Base-by-base conservation (phyloP, 30 jellyfish, hydroid and myxozoan genomes). In the Turritopsis dohrnii region DNA sequence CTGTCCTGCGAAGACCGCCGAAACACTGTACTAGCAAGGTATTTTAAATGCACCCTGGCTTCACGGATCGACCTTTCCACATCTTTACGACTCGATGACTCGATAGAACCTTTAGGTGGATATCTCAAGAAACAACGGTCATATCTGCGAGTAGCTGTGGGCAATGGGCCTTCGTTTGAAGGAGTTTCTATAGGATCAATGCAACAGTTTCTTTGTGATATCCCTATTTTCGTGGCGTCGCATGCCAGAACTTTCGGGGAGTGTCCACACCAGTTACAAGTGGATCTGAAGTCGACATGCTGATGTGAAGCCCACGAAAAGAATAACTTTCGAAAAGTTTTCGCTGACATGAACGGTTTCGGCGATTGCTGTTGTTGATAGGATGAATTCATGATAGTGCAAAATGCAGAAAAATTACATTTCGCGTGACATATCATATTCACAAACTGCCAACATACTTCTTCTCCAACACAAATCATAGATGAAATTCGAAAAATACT, bases 1-100 rank as follows among this genome's bases (percentile, higher is more conserved):
- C 73, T 23, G 73, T 60, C 21, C 19, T 60, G 73, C 19, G 73
- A 60, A 60, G 73, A 60, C 73, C n/a, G n/a, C n/a, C n/a, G n/a
- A n/a, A n/a, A n/a, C n/a, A n/a, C n/a, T n/a, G n/a, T n/a, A n/a
- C n/a, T n/a, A n/a, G 21, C 21, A 23, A 60, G 19, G 19, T 60
- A 23, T 60, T 60, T 60, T 18, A 0, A 23, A 60, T 60, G 73
- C 21, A 18, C 21, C 21, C 0, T 60, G 73, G 22, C 21, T 23
- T 60, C 73, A 0, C 0, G 19, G 73, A 60, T 60, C 21, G 0
- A 0, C 19, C 22, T 23, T 60, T 60, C 73, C 73, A 60, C 73
- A 18, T 23, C 21, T 23, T 0, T 60, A 18, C 73, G 0, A 60
- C 21, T 23, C 21, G 19, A 21, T 18, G 21, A 0, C 73, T 23